Base-by-base conservation (phyloP, 2,888 invertebrate genomes). In the Micropterix aruncella region DNA sequence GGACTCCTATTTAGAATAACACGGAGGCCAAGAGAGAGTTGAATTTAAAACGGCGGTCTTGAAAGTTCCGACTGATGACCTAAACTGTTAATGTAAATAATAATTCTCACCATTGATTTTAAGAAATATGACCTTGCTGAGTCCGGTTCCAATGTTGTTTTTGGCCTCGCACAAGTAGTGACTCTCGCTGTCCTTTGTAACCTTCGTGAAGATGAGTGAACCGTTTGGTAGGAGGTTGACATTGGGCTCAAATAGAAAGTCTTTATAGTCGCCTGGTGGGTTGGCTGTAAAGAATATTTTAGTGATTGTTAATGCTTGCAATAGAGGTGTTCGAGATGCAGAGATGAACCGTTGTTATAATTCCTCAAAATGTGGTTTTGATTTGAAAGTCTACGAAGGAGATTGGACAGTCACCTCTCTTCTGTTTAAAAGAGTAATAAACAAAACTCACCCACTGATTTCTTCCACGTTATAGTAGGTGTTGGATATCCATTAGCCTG, bases 161-260 rank as follows among this genome's bases (percentile, higher is more conserved):
- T 87, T 82, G n/a, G 91, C 90, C 59, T 92, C 91, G 63, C 94
- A 94, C 43, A 93, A 73, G 62, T 91, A 93, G 62, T 88, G 86
- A 1, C 92, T 91, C 64, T 90, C 90, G 59, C 85, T 87, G 56
- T 85, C 84, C 64, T 90, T 90, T 53, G 81, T 83, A 42, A 90
- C 83, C 58, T 83, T 79, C 54, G 81, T 80, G 61, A 91, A 90
- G 50, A 82, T 78, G 51, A 91, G 73, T 9, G 90, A 87, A 18
- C 91, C 91, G 60, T 91, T 91, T 52, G 82, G 79, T 55, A 84
- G 79, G 47, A 83, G 76, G 50, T 82, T 77, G 18, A 84, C 80
- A 57, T 79, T 83, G 43, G 83, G 83, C 60, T 85, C 84, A 56
- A 83, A 85, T 55, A 84, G 73, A 58, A 86, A 83, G 60, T 87